Base-by-base conservation (phyloP, 2,888 invertebrate species). In the Scrobipalpa costella region DNA sequence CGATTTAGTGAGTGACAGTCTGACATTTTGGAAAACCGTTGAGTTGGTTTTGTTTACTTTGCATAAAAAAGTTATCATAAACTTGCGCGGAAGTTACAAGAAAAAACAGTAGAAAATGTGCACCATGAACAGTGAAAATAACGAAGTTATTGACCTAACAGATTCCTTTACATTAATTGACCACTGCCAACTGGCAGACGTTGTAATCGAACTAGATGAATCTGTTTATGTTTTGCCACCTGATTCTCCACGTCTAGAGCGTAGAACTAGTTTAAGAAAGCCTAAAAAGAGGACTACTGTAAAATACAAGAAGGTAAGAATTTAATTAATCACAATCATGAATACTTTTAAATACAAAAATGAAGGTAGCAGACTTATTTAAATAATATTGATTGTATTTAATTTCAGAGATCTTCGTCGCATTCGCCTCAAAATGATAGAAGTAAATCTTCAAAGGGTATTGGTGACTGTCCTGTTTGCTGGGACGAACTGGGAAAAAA, bases 401-500 rank as follows among this genome's bases (percentile, higher is more conserved):
- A 2, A 3, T 6, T 40, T 1, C 40, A 40, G 40, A 40, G 13
- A 40, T 40, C 40, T 2, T n/a, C 40, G 11, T 9, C 40, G n/a
- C 40, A n/a, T 40, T 40, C 40, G n/a, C 21, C 19, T 13, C 55
- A 27, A 7, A 33, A 13, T 33, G 9, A n/a, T 55, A 55, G 11
- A 19, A 59, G 21, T 2, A 44, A 36, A 59, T 11, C 40, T 40
- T 8, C n/a, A 11, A 57, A 57, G 15, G 67, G 69, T 61, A 71
- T 79, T 70, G 84, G 82, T 13, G 71, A 76, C 3, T 88, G 88
- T 66, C 80, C 87, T 13, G 84, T 88, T 68, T 88, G 88, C 71
- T 82, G 74, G 72, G 86, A 86, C 19, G 72, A 73, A 57, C 64
- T 87, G 21, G 84, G 85, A 11, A 76, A 68, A 65, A 79, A 79